Conservation (phyloP, 2,797 vertebrate genomes). For the Hephaestus fuliginosus region DNA sequence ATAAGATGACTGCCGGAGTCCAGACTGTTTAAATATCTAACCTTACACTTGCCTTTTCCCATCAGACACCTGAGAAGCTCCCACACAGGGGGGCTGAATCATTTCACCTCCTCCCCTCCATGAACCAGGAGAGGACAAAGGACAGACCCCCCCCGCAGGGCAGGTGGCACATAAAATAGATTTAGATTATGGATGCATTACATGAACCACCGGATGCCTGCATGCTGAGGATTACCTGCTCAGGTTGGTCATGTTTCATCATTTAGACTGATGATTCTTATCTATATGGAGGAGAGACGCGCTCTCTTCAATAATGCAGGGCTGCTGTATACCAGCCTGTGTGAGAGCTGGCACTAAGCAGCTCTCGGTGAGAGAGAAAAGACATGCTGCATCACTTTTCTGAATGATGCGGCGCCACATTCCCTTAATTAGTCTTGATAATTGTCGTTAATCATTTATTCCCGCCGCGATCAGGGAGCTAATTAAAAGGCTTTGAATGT, state of each 20-base stretch:
- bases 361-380: background rate
- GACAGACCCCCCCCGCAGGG: conserved; percentile 49
- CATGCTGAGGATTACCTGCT: conserved; percentile 3
- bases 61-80: conserved; percentile 66
- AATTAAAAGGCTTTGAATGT: conserved; percentile 47
- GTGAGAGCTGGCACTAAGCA: background rate
- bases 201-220: background rate
- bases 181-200: conserved; percentile 15
- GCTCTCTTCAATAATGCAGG: conserved; percentile 65
- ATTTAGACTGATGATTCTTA: conserved; percentile 27
- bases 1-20: background rate
- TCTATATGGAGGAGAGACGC: conserved; percentile 21
- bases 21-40: conserved; percentile 1
- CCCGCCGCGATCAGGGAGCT: conserved; percentile 3
- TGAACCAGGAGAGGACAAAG: conserved; percentile 47
- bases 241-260: conserved; percentile 35
- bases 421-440: conserved; percentile 19
- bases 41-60: conserved; percentile 26
- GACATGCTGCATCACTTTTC: background rate
- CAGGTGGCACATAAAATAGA: background rate
- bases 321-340: background rate
- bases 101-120: conserved; percentile 31
- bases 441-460: conserved; percentile 38
- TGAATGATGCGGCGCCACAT: background rate
- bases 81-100: conserved; percentile 23